Conservation (phyloP, 2,113 vertebrate genomes). For the Trachemys scripta region DNA sequence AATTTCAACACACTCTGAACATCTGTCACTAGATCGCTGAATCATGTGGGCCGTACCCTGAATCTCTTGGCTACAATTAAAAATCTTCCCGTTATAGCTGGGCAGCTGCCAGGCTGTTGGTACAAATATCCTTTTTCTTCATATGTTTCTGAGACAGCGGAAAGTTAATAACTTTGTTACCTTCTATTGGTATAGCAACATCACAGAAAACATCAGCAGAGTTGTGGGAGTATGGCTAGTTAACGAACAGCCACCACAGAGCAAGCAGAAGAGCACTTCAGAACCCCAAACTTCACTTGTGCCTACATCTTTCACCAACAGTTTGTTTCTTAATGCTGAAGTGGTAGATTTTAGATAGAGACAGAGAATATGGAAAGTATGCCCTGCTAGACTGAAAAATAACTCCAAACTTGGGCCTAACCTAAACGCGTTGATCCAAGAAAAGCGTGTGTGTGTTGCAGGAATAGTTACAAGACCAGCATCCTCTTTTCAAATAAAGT, state of each 20-base stretch:
- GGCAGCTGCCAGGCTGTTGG: slow-evolving; percentile 8
- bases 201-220: slow-evolving; percentile 6
- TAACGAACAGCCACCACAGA: slow-evolving; percentile 12
- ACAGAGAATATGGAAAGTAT: background rate
- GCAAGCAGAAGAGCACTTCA: background rate
- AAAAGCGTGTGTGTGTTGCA: background rate
- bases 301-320: background rate
- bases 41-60: background rate
- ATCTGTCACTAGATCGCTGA: background rate
- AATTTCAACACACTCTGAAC: slow-evolving; percentile 2
- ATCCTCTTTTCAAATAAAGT: background rate
- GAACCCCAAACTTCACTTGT: background rate
- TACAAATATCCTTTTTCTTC: background rate
- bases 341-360: no score
- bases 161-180: slow-evolving; percentile 36
- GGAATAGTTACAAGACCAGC: background rate
- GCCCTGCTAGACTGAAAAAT: slow-evolving; percentile 3
- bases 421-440: background rate
- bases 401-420: background rate
- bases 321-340: background rate
- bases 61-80: background rate
- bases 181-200: slow-evolving; percentile 27
- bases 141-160: slow-evolving; percentile 16
- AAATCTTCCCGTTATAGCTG: background rate
- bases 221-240: slow-evolving; percentile 32